Base-by-base conservation (phyloP, 2,113 vertebrate genomes). In the Emydocephalus ijimae region DNA sequence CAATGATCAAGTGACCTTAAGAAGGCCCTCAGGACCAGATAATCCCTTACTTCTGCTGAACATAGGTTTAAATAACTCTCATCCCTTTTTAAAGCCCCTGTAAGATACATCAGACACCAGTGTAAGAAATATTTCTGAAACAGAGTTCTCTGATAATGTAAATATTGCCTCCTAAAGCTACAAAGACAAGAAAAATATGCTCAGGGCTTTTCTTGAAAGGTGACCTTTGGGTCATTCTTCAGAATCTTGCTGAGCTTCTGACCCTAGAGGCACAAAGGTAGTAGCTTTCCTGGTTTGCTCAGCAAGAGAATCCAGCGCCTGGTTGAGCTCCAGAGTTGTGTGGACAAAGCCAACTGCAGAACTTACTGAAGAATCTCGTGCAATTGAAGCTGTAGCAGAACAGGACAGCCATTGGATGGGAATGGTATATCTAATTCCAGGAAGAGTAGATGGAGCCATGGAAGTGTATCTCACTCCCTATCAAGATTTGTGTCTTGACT, bases 391-490 rank as follows among this genome's bases (percentile, higher is more conserved):
- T 29, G 61, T 11, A 64, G 26, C 61, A n/a, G 26, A 64, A 64
- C 26, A 64, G 61, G 26, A 64, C 29, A 74, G 15, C 69, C 69
- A 34, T 7, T 34, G n/a, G n/a, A 34, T 34, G n/a, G 15, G 15
- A 39, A 39, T 74, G 64, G 29, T 74, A 15, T n/a, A 74, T 74
- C 29, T 34, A 74, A 34, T 15, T 74, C 69, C 69, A 74, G 69
- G 69, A 34, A 74, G 69, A 39, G 69, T 7, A 74, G n/a, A 18
- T 74, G 69, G 5, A 85, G 89, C 61, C 90, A 15, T 29, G 61
- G 1, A 92, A 93, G 85, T 89, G 57, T 34, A 88, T 94, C 95
- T 69, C 91, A 3, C 39, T 43, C 94, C 24, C 56, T 34, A n/a
- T 85, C 48, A 20, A 8, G 11, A 59, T 81, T 89, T 85, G 52